Percentiles rank a stretch among this genome's conserved stretches.
phyloP scores from a whole-genome alignment of 2,888 invertebrate genomes.

The Xiphydria camelus region DNA sequence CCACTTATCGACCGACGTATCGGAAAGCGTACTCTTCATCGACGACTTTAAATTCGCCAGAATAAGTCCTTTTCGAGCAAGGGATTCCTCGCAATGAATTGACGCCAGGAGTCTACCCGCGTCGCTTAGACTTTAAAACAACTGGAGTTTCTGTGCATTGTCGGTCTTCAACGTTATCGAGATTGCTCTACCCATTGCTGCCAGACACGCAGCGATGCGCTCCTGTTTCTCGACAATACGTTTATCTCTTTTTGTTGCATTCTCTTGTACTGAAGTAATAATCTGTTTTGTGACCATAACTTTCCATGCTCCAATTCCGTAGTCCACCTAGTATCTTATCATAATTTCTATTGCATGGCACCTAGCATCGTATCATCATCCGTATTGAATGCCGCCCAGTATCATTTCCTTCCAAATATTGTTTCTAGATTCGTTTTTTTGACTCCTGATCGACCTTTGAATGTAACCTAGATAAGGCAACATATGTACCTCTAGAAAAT shows the following conservation, averaged over 20 bases:
- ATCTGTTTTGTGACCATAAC: too few relatives aligned
- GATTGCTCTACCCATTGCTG: slow-evolving; percentile 9
- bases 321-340: too few relatives aligned
- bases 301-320: too few relatives aligned
- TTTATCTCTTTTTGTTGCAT: slow-evolving; percentile 8
- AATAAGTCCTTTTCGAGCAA: slow-evolving; percentile 6
- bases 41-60: slow-evolving; percentile 1
- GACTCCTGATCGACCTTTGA: too few relatives aligned
- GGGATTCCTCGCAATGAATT: slow-evolving; percentile 13
- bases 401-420: too few relatives aligned
- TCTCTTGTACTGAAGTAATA: slow-evolving; percentile 11
- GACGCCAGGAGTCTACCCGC: slow-evolving; percentile 8
- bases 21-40: not conserved
- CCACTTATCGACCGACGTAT: slow-evolving; percentile 5
- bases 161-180: slow-evolving; percentile 6
- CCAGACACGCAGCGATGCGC: slow-evolving; percentile 11
- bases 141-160: not conserved
- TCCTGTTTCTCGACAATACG: slow-evolving; percentile 19
- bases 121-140: slow-evolving; percentile 11
- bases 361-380: too few relatives aligned
- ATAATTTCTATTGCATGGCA: too few relatives aligned
- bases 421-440: too few relatives aligned
- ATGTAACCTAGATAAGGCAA: too few relatives aligned
- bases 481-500: too few relatives aligned
- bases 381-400: too few relatives aligned